phyloP scores from a whole-genome alignment of 2,113 vertebrate species.

The Brachypteracias leptosomus region DNA sequence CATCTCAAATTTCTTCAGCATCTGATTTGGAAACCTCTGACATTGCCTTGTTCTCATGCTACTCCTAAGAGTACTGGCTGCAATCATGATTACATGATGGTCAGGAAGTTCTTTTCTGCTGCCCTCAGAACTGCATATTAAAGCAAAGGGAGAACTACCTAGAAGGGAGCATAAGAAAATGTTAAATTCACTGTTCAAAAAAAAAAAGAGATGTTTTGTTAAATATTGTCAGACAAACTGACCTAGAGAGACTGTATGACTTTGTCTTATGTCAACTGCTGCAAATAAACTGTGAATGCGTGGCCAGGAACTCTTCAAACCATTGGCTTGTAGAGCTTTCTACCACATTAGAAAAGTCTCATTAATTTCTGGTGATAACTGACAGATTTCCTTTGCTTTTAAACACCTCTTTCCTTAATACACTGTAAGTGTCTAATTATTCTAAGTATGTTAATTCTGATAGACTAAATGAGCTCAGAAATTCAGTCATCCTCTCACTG shows the following conservation, averaged over 20 bases:
- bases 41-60: not conserved
- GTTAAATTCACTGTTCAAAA: not conserved
- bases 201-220: not conserved
- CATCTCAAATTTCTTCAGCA: not conserved
- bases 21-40: not conserved
- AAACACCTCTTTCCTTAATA: not conserved
- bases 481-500: not conserved
- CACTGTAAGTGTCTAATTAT: not conserved
- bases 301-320: not conserved
- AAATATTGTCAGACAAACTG: not conserved
- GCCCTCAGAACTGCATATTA: not conserved
- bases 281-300: not conserved
- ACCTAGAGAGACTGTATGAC: not conserved
- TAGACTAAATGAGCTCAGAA: not conserved
- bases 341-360: not conserved
- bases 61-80: not conserved
- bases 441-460: not conserved
- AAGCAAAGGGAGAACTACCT: not conserved
- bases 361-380: not conserved
- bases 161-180: not conserved
- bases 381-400: not conserved
- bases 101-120: not conserved
- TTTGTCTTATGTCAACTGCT: not conserved
- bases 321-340: not conserved
- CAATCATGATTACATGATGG: accelerated